Evolutionary conservation across 2,113 vertebrate genomes (phyloP), one percentile per base, ranked within the genome.

Genomic region (Calidris pugnax): DNA sequence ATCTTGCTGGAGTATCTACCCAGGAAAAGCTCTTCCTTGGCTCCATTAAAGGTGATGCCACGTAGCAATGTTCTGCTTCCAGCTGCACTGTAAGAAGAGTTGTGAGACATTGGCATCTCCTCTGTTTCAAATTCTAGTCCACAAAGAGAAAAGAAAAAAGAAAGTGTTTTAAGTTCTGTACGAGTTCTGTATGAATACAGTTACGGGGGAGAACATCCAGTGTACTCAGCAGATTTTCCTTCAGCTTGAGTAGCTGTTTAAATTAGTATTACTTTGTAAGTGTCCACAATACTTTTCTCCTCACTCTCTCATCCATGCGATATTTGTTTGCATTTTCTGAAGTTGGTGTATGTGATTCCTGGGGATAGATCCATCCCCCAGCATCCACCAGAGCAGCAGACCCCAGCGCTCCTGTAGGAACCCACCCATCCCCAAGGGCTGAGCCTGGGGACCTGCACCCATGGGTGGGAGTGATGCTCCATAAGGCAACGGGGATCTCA

Each of bases 381-480:
- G 45, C n/a, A 6, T 7, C 7, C 14, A 16, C 16, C 1, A 3
- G 50, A 71, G 50, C 64, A 64, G 35, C 48, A 82, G 64, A 68
- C 20, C 45, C 32, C 56, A 35, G 10, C 50, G 13, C 39, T 35
- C 7, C 45, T 4, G 3, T 2, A 10, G 64, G 43, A 55, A 71
- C 35, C 32, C 21, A 6, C 17, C 17, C 4, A 0, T 11, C 71
- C 55, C 39, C 0, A 0, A 12, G 57, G 48, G 88, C 64, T 53
- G 39, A 55, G 26, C n/a, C 2, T 6, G 33, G 13, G 13, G 15
- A 14, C 48, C 62, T 1, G 1, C 12, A 4, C 32, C 60, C 16
- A 1, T 1, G 2, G 79, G 5, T 16, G 53, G 23, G 11, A 12
- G 41, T 57, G 21, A 1, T 6, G 10, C 50, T 27, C 48, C 1